These are phyloP conservation scores for Lepidostoma basale DNA, from an alignment of 1,140 invertebrate genomes.

Conservation along the genomic window DNA sequence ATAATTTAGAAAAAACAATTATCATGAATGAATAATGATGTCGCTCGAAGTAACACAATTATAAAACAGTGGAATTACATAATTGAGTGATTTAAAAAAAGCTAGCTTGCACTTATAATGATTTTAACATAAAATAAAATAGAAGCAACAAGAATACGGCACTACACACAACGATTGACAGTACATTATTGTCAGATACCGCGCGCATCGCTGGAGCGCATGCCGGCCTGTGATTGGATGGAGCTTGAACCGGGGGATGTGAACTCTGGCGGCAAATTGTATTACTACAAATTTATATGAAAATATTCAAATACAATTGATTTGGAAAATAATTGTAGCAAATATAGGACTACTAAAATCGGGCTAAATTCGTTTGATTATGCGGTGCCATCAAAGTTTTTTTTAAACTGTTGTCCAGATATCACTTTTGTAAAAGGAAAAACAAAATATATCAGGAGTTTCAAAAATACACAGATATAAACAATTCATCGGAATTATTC, in stretches of 20 bases:
- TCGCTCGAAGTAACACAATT: background rate
- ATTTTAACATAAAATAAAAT: background rate
- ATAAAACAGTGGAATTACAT: background rate
- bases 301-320: too few relatives aligned
- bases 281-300: background rate
- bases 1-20: background rate
- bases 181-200: background rate
- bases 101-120: background rate
- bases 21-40: slow-evolving; percentile 4
- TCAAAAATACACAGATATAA: too few relatives aligned
- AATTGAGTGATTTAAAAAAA: background rate
- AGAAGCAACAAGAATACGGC: background rate
- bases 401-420: too few relatives aligned
- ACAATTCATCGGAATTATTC: too few relatives aligned
- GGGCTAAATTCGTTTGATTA: too few relatives aligned
- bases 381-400: too few relatives aligned
- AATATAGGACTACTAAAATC: too few relatives aligned
- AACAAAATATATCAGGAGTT: too few relatives aligned
- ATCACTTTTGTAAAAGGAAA: too few relatives aligned
- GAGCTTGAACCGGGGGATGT: background rate
- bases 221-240: background rate
- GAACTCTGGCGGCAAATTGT: background rate
- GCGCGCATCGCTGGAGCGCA: slow-evolving; percentile 11
- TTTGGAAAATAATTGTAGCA: too few relatives aligned
- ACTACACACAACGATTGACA: background rate